These are phyloP conservation scores for Aphrophora alni DNA, from an alignment of 2,888 invertebrate genomes.

Conservation along the genomic window DNA sequence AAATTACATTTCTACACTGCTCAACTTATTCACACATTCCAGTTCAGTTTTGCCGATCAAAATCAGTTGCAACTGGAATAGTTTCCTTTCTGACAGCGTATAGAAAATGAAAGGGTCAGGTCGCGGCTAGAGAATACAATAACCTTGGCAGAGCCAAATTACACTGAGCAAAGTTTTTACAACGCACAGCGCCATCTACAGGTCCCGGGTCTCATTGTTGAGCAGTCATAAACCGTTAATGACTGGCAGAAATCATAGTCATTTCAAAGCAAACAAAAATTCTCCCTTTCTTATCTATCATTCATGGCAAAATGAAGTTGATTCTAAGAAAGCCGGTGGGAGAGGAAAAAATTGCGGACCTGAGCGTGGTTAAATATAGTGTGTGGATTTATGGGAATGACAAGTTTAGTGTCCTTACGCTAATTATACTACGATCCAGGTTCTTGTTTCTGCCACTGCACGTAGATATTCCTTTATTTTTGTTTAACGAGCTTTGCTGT, in stretches of 20 bases:
- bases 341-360: not conserved
- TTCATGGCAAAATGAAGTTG: not conserved
- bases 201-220: conserved; percentile 35
- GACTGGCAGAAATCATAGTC: conserved; percentile 36
- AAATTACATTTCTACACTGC: too few species aligned
- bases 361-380: not conserved
- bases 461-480: too few species aligned
- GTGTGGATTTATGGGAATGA: not conserved
- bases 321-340: not conserved
- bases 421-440: not conserved
- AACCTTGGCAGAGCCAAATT: conserved; percentile 35
- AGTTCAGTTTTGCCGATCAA: too few species aligned
- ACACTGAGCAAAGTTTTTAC: conserved; percentile 32
- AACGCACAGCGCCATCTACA: not conserved
- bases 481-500: too few species aligned
- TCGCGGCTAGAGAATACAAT: not conserved
- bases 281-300: conserved; percentile 9
- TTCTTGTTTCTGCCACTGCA: not conserved
- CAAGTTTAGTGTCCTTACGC: not conserved
- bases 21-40: too few species aligned
- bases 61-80: too few species aligned
- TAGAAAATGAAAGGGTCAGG: not conserved
- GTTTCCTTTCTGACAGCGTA: not conserved
- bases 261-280: conserved; percentile 14
- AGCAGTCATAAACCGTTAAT: conserved; percentile 38